phyloP scores from a whole-genome alignment of 2,113 vertebrate genomes.

The Nettapus auritus region DNA sequence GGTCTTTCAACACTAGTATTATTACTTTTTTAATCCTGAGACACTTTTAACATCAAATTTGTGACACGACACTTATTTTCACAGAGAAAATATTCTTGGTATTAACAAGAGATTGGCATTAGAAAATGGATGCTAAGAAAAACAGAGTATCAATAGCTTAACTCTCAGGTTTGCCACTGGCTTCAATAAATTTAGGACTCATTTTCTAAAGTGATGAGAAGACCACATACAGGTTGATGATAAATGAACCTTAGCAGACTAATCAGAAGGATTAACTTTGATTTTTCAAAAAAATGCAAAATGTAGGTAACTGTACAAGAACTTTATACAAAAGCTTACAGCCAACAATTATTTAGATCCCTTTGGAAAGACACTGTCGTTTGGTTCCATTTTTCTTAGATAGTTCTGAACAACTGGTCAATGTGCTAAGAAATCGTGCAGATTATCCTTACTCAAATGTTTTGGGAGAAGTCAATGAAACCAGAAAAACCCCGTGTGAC shows the following conservation, averaged over 20 bases:
- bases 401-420: background rate
- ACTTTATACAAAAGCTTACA: background rate
- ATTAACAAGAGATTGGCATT: background rate
- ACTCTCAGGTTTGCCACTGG: rapidly evolving
- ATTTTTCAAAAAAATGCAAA: background rate
- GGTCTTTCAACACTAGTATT: background rate
- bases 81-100: background rate
- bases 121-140: background rate
- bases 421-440: background rate
- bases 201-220: background rate
- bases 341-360: background rate
- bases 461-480: background rate
- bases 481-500: background rate
- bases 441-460: background rate
- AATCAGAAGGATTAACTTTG: background rate
- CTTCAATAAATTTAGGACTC: background rate
- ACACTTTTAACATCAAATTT: background rate
- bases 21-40: background rate
- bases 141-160: background rate
- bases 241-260: background rate
- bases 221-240: background rate
- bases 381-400: background rate
- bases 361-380: background rate
- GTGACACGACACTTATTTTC: background rate
- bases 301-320: background rate